phyloP scores from a whole-genome alignment of 1,140 invertebrate species.

The Phymorhynchus buccinoides region DNA sequence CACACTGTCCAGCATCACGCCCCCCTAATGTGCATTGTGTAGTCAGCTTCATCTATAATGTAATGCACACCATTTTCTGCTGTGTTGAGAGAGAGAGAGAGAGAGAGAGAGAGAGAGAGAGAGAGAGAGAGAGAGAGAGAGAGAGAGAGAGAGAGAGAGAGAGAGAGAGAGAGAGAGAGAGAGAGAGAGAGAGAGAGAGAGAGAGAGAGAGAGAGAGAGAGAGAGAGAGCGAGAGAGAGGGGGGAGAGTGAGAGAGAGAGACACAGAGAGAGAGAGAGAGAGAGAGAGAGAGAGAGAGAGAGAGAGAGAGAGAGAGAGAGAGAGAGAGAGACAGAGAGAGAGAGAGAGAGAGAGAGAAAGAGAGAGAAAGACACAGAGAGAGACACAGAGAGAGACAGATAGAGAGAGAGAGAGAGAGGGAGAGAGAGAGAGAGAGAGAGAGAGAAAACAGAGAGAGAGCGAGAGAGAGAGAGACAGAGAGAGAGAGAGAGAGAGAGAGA shows the following conservation, averaged over 20 bases:
- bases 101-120: conserved; percentile 31
- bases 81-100: conserved; percentile 19
- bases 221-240: too few species aligned
- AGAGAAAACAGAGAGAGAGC: too few species aligned
- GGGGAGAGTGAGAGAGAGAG: too few species aligned
- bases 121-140: conserved; percentile 33
- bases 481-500: neutral
- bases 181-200: conserved; percentile 25
- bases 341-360: conserved; percentile 34
- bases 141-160: conserved; percentile 26
- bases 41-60: too few species aligned
- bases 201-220: neutral
- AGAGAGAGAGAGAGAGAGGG: neutral
- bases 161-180: conserved; percentile 33
- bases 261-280: neutral
- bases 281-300: conserved; percentile 29
- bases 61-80: too few species aligned
- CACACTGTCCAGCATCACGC: too few species aligned
- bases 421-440: too few species aligned
- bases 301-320: conserved; percentile 35
- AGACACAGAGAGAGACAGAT: neutral
- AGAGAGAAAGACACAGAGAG: neutral
- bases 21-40: too few species aligned
- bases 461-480: too few species aligned
- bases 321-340: conserved; percentile 33